Evolutionary conservation across 2,113 vertebrate species (phyloP), one percentile per base, ranked within the genome.

Genomic region (Mandrillus leucophaeus): DNA sequence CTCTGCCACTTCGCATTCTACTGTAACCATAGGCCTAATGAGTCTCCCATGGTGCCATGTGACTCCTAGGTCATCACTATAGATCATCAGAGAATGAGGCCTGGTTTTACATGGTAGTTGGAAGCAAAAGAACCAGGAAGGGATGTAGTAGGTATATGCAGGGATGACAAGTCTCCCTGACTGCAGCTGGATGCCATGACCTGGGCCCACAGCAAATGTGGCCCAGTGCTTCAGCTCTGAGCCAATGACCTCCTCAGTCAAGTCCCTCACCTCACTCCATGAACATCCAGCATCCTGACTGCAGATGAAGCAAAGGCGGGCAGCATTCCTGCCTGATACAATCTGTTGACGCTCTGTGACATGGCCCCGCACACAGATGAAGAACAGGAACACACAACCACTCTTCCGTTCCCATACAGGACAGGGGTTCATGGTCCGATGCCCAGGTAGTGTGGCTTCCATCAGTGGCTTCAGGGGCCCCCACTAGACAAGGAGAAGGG

Each of bases 141-240:
- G 97, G 76, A 99, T 45, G 59, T 98, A 99, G 96, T 99, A 99
- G 93, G 99, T 57, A 3, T 99, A 99, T 0, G 99, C 99, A 0
- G 99, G 99, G 68, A 99, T 98, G 55, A 99, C 98, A 97, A 99
- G 93, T 20, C 99, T 98, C 18, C 99, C 99, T 0, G 98, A 99
- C 55, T 95, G 93, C 88, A 99, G 96, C 97, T 99, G 99, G 2
- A 99, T 87, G 0, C 99, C 99, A 0, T 99, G 99, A 10, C 99
- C 99, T 0, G 99, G 99, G 3, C 99, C 99, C 61, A 99, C 99
- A 0, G 99, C 99, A 5, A 99, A 99, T 0, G 99, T 99, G 93
- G 99, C 99, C 99, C 99, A 99, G 0, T 90, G 98, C 13, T 93
- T 76, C 78, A 99, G 0, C 27, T 98, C 98, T 0, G 73, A 0